A percentile compares a stretch with the other conserved stretches of the same genome.
These are phyloP conservation scores for Tetranychus piercei DNA, from an alignment of 2,888 invertebrate species.

Conservation along the genomic window DNA sequence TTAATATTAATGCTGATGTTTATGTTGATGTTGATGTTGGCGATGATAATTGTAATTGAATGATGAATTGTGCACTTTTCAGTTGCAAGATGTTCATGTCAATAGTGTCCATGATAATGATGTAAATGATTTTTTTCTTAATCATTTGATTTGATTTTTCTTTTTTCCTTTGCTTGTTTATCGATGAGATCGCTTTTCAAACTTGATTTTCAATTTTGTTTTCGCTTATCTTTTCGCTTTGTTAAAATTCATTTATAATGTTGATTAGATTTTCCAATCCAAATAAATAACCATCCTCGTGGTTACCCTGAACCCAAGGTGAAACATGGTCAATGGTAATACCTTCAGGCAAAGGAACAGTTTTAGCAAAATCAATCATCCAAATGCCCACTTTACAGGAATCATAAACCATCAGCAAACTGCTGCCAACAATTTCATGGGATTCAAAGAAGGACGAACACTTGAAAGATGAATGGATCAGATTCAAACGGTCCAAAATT, in stretches of 20 bases:
- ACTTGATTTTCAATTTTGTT: too few relatives aligned
- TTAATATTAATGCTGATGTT: too few relatives aligned
- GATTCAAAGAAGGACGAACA: slow-evolving; percentile 55
- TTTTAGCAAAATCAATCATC: slow-evolving; percentile 95
- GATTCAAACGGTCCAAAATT: slow-evolving; percentile 51
- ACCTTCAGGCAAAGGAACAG: slow-evolving; percentile 51
- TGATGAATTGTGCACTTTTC: too few relatives aligned
- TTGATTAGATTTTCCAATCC: neutral
- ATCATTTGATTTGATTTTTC: too few relatives aligned
- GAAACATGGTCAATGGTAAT: slow-evolving; percentile 53
- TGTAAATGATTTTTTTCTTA: too few relatives aligned
- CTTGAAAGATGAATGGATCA: slow-evolving; percentile 59
- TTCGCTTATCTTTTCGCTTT: neutral
- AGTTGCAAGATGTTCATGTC: too few relatives aligned
- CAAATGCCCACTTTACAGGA: slow-evolving; percentile 69
- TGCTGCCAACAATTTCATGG: slow-evolving; percentile 80
- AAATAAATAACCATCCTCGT: slow-evolving; percentile 57
- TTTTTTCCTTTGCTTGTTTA: too few relatives aligned
- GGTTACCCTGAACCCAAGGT: slow-evolving; percentile 78
- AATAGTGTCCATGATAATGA: too few relatives aligned
- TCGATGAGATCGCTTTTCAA: too few relatives aligned
- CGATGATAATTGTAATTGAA: too few relatives aligned
- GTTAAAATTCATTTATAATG: neutral
- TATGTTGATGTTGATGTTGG: too few relatives aligned
- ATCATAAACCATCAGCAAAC: slow-evolving; percentile 82